Conservation (phyloP, 2,113 vertebrate species). For the Caretta caretta region DNA sequence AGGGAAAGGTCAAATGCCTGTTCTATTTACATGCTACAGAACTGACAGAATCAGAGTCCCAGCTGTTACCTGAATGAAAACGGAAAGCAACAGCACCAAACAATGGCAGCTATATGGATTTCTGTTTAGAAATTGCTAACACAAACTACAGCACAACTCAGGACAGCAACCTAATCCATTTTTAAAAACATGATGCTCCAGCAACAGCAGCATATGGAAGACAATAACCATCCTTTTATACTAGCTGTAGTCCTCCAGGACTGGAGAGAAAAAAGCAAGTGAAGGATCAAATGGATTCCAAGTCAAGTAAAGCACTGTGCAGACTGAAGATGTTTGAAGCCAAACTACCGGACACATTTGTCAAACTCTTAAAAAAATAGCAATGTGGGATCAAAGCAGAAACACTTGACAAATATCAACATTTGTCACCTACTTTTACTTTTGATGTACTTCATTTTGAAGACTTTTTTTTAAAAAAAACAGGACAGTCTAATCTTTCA, state of each 20-base stretch:
- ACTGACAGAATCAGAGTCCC: not conserved
- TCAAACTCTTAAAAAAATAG: slow-evolving; percentile 85
- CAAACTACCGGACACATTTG: slow-evolving; percentile 83
- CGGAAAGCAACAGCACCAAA: slow-evolving; percentile 1
- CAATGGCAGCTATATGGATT: not conserved
- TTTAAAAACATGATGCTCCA: not conserved
- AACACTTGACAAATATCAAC: slow-evolving; percentile 86
- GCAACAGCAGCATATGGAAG: slow-evolving; percentile 50
- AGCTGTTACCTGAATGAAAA: not conserved
- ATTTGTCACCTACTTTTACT: slow-evolving; percentile 86
- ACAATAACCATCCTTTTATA: slow-evolving; percentile 33
- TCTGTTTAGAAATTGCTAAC: slow-evolving; percentile 15
- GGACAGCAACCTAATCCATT: not conserved
- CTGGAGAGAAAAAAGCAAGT: slow-evolving; percentile 67
- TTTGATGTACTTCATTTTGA: slow-evolving; percentile 84
- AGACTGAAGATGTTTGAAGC: slow-evolving; percentile 80
- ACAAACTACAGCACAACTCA: not conserved
- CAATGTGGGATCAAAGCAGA: slow-evolving; percentile 84
- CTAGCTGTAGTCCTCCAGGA: slow-evolving; percentile 42
- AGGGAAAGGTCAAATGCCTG: rapidly evolving
- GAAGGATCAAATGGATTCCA: slow-evolving; percentile 80
- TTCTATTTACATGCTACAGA: not conserved
- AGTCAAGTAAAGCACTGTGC: slow-evolving; percentile 77
- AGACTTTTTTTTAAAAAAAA: slow-evolving; percentile 55
- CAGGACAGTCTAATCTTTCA: slow-evolving; percentile 79